These are phyloP conservation scores for Caenorhabditis macrosperma DNA, from an alignment of 2,888 invertebrate species.

Conservation along the genomic window DNA sequence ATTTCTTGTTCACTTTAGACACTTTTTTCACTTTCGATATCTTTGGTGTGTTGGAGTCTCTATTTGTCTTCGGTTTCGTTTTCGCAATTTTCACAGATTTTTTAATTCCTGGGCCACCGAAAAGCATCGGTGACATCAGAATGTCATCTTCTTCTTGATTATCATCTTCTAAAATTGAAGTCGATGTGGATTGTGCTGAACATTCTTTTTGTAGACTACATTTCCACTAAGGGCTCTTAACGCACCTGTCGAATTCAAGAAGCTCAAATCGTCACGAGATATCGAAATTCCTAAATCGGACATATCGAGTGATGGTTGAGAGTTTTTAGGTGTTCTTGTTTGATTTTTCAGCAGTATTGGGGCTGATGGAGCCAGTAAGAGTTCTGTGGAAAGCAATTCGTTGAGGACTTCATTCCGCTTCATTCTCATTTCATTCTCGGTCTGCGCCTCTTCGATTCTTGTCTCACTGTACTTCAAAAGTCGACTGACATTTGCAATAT, in stretches of 20 bases:
- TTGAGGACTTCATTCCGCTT: constrained; percentile 38
- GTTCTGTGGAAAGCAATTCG: constrained; percentile 11
- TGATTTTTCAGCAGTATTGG: background rate
- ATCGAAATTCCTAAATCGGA: constrained; percentile 41
- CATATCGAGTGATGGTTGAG: constrained; percentile 11
- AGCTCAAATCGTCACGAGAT: constrained; percentile 24
- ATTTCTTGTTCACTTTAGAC: background rate
- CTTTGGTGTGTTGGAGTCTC: background rate
- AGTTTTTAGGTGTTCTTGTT: background rate
- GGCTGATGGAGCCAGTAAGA: background rate
- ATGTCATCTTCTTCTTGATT: background rate
- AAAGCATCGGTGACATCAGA: constrained; percentile 23
- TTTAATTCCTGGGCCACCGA: background rate
- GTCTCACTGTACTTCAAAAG: constrained; percentile 45
- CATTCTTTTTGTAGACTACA: background rate
- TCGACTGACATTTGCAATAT: constrained; percentile 16
- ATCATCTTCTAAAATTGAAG: background rate
- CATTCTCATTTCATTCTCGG: constrained; percentile 24
- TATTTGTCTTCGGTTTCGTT: constrained; percentile 3
- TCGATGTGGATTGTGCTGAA: constrained; percentile 12
- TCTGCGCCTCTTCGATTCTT: constrained; percentile 36
- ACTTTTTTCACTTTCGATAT: background rate
- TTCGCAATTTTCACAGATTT: constrained; percentile 4
- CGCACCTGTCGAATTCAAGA: constrained; percentile 14
- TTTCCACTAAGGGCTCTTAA: background rate